Base-by-base conservation (phyloP, 1,140 invertebrate species). In the Manduca sexta region DNA sequence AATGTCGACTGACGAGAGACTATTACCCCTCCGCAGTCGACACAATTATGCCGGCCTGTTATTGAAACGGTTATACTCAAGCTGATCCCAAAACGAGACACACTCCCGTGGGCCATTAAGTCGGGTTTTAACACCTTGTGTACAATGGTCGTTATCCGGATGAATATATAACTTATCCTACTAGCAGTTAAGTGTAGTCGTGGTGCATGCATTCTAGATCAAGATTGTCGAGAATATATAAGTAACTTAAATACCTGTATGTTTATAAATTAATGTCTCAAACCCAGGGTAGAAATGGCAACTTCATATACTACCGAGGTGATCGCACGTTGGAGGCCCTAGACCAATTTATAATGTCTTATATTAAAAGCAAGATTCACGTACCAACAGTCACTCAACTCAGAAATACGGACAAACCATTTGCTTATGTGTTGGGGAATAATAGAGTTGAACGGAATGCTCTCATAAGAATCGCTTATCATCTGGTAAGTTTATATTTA, bases 281-380 rank as follows among this genome's bases (percentile, higher is more conserved):
- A 18, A 61, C 60, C 15, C 50, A 84, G 80, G 80, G 78, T 14
- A 75, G 70, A 56, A 52, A 65, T n/a, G 66, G 72, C 15, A 74
- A 61, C 50, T 79, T 49, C 30, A 45, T 80, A 6, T 59, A 66
- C 17, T 79, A 84, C 47, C 56, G 53, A 7, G 73, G 74, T 4
- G 68, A 66, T 0, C 70, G 66, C n/a, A 74, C 66, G 30, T 53
- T 73, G 30, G 69, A 82, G 3, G 64, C 64, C 8, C 40, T 84
- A 2, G 81, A 82, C 34, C 45, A 70, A 8, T 84, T 75, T 45
- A 39, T 82, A 2, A 60, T 79, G 56, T 46, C 54, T 7, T 74
- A 69, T 44, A 31, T 84, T 4, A 64, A 56, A 7, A 75, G 47
- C 33, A 54, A 52, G 15, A 60, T 74, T 0, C 60, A 69, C 29